phyloP scores from a whole-genome alignment of 2,888 invertebrate species.

The Cryptus armator region DNA sequence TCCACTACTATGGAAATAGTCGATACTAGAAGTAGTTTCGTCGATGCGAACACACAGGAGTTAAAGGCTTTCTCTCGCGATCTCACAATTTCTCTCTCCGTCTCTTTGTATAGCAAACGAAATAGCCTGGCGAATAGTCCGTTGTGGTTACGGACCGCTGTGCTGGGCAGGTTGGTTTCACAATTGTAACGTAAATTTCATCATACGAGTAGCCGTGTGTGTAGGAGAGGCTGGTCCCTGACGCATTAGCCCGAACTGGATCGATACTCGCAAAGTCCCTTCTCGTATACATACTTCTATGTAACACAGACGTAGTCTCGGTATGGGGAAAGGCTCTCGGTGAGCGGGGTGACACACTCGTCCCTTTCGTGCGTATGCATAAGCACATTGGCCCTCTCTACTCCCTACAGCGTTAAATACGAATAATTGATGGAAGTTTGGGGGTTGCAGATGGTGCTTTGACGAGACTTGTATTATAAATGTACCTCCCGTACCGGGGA shows the following conservation, averaged over 20 bases:
- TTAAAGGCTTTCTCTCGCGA: neutral
- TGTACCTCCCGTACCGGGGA: conserved; percentile 1
- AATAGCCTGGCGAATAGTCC: neutral
- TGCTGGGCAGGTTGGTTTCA: conserved; percentile 7
- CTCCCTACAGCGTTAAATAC: conserved; percentile 55
- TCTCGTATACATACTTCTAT: neutral
- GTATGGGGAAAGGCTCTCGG: conserved; percentile 5
- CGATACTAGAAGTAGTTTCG: neutral
- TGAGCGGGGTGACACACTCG: conserved; percentile 37
- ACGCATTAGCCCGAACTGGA: conserved; percentile 15
- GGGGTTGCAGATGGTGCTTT: conserved; percentile 54
- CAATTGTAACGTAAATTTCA: conserved; percentile 62
- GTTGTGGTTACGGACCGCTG: neutral
- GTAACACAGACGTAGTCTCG: conserved; percentile 31
- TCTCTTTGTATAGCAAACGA: neutral
- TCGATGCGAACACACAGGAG: neutral
- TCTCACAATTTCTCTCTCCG: neutral
- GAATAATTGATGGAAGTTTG: conserved; percentile 67
- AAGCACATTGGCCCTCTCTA: conserved; percentile 34
- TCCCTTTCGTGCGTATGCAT: conserved; percentile 10
- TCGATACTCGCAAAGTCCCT: conserved; percentile 51
- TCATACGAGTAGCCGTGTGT: neutral
- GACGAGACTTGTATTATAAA: conserved; percentile 59
- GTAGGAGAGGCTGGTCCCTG: neutral
- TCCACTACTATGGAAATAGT: conserved; percentile 23